Base-by-base conservation (phyloP, 2,797 vertebrate genomes). In the Bufotes viridis region DNA sequence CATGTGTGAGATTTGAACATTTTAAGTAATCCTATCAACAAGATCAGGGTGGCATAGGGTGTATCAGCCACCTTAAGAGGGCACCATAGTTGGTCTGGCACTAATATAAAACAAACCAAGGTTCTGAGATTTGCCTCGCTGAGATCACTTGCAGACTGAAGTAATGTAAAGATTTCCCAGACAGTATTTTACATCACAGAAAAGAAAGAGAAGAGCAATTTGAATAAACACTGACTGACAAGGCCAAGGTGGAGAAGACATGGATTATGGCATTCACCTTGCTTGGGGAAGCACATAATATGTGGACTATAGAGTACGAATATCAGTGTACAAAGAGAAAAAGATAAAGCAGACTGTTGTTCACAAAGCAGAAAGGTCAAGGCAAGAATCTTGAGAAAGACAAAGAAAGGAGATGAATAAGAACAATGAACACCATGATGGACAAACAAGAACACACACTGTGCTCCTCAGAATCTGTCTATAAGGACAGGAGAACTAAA, bases 351-450 rank as follows among this genome's bases (percentile, higher is more conserved):
- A 24, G 75, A 55, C 75, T 55, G 75, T 8, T n/a, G 22, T 51
- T 24, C 22, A 78, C 22, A 78, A 24, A 55, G 51, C 10, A 58
- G 55, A 58, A 58, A 81, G 78, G 78, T 58, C 78, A 81, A 81
- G 78, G 58, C 78, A 11, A 63, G 29, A 63, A 63, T 42, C 51
- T 78, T 78, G 13, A 55, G 49, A 55, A n/a, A 75, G 42, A 75
- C 72, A 75, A n/a, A 53, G 42, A 75, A 53, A 51, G 72, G 17
- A 78, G 75, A 78, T 55, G 51, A 78, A 53, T 22, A 24, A 14
- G 75, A 78, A 78, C 49, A 55, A 78, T 78, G 15, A n/a, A 8
- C 72, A 75, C 49, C 42, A 75, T 53, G 72, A 75, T 51, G 49
- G 72, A 78, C 13, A 55, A 51, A 78, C 75, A 78, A 24, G 9